Evolutionary conservation across 2,113 vertebrate species (phyloP).

Genomic region (Colaptes auratus): DNA sequence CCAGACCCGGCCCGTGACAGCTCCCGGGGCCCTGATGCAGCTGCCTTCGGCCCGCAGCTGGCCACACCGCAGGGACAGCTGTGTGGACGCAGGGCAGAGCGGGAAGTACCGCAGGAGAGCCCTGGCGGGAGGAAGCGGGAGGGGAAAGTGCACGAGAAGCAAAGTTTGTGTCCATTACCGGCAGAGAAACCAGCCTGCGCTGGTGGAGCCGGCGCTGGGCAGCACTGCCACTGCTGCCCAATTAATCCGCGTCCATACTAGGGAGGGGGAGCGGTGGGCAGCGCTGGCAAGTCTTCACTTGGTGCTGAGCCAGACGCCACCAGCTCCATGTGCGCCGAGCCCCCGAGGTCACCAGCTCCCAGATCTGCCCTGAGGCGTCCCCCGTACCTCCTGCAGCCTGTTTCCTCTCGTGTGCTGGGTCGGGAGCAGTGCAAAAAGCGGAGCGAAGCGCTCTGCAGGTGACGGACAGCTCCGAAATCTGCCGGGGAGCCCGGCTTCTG

Average conservation of each 20-base stretch:
- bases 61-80: rapidly evolving
- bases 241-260: neutral
- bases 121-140: neutral
- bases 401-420: neutral
- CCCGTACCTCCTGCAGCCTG: no score
- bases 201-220: neutral
- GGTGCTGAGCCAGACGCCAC: neutral
- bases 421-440: neutral
- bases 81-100: neutral
- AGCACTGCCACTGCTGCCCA: neutral
- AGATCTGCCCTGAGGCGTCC: neutral
- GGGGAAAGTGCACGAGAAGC: neutral
- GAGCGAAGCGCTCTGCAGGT: neutral
- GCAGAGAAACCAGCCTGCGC: neutral
- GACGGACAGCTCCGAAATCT: neutral
- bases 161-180: slow-evolving; percentile 2
- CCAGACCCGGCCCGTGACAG: neutral
- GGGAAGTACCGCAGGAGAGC: neutral
- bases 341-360: neutral
- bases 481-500: neutral
- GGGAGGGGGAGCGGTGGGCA: neutral
- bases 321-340: neutral
- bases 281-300: neutral
- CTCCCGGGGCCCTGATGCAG: no score
- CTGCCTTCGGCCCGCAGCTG: neutral